A percentile compares a stretch with the other conserved stretches of the same genome.
These are phyloP conservation scores for Leptoteleia sp. DNA, from an alignment of 1,140 invertebrate genomes.

Conservation along the genomic window DNA sequence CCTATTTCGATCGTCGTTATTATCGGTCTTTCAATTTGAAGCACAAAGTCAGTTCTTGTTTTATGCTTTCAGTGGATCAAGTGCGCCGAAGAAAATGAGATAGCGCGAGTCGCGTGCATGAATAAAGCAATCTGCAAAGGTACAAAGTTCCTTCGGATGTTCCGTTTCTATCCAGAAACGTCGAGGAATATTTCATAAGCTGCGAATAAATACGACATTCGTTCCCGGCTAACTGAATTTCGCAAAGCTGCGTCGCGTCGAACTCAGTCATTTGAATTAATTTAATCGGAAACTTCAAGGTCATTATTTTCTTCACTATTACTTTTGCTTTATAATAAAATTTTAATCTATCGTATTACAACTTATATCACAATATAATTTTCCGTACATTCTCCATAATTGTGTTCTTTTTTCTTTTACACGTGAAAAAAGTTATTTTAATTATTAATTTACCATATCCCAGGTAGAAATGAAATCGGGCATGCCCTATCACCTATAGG, in stretches of 20 bases:
- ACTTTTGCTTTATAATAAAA: too few relatives aligned
- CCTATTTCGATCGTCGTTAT: background rate
- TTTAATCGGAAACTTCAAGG: background rate
- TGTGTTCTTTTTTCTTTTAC: too few relatives aligned
- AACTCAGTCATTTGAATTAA: background rate
- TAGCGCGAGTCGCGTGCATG: constrained; percentile 19
- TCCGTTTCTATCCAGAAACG: constrained; percentile 15
- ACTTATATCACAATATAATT: too few relatives aligned
- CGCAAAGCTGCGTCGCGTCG: background rate
- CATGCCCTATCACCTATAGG: too few relatives aligned
- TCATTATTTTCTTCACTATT: too few relatives aligned
- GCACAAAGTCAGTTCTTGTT: background rate
- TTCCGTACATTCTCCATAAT: too few relatives aligned
- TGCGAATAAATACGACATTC: constrained; percentile 18
- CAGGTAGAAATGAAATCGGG: too few relatives aligned
- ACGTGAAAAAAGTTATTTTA: too few relatives aligned
- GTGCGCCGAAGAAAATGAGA: constrained; percentile 20
- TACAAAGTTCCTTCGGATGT: constrained; percentile 18
- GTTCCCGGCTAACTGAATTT: constrained; percentile 13
- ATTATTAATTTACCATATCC: too few relatives aligned
- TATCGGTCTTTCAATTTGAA: background rate
- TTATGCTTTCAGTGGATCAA: constrained; percentile 3
- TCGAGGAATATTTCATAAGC: constrained; percentile 25
- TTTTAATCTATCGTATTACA: too few relatives aligned
- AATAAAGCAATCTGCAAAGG: constrained; percentile 45